Evolutionary conservation across 2,797 vertebrate species (phyloP), one percentile per base, ranked within the genome.

Genomic region (Leucoraja ocellata): DNA sequence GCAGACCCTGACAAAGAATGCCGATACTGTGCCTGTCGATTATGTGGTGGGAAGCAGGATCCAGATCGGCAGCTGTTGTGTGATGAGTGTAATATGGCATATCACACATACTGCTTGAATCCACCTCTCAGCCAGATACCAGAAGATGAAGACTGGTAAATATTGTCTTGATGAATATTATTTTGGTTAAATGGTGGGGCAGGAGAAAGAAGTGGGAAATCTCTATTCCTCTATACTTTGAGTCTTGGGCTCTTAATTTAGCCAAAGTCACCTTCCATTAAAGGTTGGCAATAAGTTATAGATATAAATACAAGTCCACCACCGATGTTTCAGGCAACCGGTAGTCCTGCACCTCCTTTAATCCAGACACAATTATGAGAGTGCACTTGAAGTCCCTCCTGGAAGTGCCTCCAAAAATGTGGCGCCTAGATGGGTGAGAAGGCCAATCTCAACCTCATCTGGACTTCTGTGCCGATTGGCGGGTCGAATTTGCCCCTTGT

Each of bases 31-130:
- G 99, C 99, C 0, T 99, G 99, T 96, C 99, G 97, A 93, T 96
- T 99, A 94, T 99, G 99, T 91, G 99, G 99, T 63, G 98, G 98
- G 80, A 99, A 99, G 95, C 98, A 98, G 95, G 99, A 99, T 90
- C 98, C 99, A 94, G 98, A 98, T 95, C 99, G 98, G 98, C 98
- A 99, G 94, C 97, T 99, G 95, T 96, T 99, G 7, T 99, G 99
- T 95, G 99, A 99, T 93, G 98, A 99, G 96, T 99, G 99, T 95
- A 99, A 99, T 96, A 98, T 99, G 98, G 99, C 99, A 92, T 99
- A 99, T 95, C 99, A 99, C 95, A 98, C 99, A 95, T 99, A 99
- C 96, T 99, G 99, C 95, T 96, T 99, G 96, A 98, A 97, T 95
- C 98, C 99, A n/a, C 98, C 98, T 4, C 97, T 99, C 95, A 96